Conservation (phyloP, 1,140 invertebrate species). For the Maconellicoccus hirsutus region DNA sequence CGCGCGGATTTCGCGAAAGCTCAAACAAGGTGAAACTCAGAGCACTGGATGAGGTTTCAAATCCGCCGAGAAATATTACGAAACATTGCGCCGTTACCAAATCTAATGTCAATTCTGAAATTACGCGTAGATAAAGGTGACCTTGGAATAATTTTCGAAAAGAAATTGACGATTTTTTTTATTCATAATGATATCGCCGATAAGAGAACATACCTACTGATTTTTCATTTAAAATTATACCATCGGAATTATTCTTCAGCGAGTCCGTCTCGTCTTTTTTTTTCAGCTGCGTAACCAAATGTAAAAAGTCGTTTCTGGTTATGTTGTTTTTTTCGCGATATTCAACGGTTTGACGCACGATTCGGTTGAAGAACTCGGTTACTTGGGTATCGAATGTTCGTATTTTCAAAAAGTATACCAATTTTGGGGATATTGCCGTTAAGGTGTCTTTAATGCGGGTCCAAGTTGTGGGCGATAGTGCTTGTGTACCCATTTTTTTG, state of each 20-base stretch:
- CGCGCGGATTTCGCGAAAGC: slow-evolving; percentile 42
- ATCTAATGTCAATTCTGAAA: slow-evolving; percentile 29
- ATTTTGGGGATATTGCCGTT: slow-evolving; percentile 1
- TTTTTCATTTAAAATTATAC: not conserved
- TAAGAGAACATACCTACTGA: slow-evolving; percentile 12
- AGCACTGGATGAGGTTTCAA: slow-evolving; percentile 46
- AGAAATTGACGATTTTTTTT: too few species aligned
- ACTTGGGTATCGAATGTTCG: slow-evolving; percentile 26
- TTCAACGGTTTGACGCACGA: slow-evolving; percentile 30
- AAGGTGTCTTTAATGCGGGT: slow-evolving; percentile 23
- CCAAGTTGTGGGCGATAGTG: slow-evolving; percentile 27
- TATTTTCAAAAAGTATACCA: slow-evolving; percentile 20
- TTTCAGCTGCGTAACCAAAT: slow-evolving; percentile 27
- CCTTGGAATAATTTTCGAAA: too few species aligned
- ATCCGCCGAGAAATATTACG: slow-evolving; percentile 54
- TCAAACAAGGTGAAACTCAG: slow-evolving; percentile 43
- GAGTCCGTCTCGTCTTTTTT: slow-evolving; percentile 1
- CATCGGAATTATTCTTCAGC: not conserved
- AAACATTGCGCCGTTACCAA: slow-evolving; percentile 52
- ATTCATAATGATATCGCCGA: too few species aligned
- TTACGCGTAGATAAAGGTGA: too few species aligned
- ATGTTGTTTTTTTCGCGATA: slow-evolving; percentile 30
- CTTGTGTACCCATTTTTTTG: slow-evolving; percentile 31
- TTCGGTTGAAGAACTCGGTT: slow-evolving; percentile 31
- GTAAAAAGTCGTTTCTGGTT: slow-evolving; percentile 35